Evolutionary conservation across 2,797 vertebrate species (phyloP).

Genomic region (Lepus oiostolus): DNA sequence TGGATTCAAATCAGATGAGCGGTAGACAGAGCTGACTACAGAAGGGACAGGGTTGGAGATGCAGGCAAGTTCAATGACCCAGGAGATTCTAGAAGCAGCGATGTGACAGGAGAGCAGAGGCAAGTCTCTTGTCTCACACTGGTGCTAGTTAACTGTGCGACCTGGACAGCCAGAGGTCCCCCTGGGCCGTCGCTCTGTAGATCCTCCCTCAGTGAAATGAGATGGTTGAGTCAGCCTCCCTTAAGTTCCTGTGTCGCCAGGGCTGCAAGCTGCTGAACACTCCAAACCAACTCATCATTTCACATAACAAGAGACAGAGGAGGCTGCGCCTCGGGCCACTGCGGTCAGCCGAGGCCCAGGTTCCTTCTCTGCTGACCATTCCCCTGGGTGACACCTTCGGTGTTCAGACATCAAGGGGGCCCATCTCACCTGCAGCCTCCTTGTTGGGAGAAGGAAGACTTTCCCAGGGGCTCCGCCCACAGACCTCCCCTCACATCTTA

Average conservation of each 20-base stretch:
- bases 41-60: not conserved
- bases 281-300: not conserved
- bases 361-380: not conserved
- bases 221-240: not conserved
- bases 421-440: no score
- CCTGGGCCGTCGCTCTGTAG: not conserved
- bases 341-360: not conserved
- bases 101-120: not conserved
- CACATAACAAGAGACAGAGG: not conserved
- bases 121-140: not conserved
- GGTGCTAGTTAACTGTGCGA: not conserved
- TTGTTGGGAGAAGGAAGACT: not conserved
- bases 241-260: not conserved
- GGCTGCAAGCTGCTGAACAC: not conserved
- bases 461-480: not conserved
- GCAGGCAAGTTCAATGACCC: no score
- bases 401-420: accelerated
- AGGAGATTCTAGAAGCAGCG: conserved; percentile 1
- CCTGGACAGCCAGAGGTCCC: not conserved
- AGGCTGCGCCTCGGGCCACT: not conserved
- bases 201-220: not conserved
- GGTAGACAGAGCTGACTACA: not conserved
- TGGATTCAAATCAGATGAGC: conserved; percentile 42
- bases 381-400: not conserved
- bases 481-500: not conserved